phyloP scores from a whole-genome alignment of 1,140 invertebrate species.

The Drosophila nebulosa region DNA sequence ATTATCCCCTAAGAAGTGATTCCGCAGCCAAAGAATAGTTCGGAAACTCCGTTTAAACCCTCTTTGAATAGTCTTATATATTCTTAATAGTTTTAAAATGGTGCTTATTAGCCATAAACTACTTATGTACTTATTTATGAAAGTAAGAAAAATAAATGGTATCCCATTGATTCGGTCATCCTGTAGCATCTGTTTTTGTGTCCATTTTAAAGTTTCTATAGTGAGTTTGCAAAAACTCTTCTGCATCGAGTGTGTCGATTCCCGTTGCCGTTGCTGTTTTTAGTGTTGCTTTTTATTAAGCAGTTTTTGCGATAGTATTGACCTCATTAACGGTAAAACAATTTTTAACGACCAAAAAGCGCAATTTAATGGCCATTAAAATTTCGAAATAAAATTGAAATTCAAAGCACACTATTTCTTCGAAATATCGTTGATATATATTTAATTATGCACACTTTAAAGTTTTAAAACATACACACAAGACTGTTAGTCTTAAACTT shows the following conservation, averaged over 20 bases:
- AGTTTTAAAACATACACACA: no score
- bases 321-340: constrained; percentile 28
- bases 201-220: not conserved
- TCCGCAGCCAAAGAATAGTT: no score
- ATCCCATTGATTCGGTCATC: not conserved
- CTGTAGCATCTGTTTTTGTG: not conserved
- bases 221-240: not conserved
- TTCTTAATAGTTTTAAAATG: no score
- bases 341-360: constrained; percentile 8
- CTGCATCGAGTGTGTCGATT: not conserved
- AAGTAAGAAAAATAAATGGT: not conserved
- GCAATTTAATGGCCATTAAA: constrained; percentile 20
- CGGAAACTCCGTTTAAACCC: no score
- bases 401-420: not conserved
- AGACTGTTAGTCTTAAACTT: no score
- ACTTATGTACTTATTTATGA: no score
- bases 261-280: not conserved
- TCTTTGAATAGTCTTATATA: no score
- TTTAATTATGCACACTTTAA: no score
- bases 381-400: constrained; percentile 24
- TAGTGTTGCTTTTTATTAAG: constrained; percentile 11
- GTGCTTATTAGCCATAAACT: no score
- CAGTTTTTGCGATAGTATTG: constrained; percentile 31
- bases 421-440: no score
- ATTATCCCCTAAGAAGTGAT: no score